Conservation (phyloP, 2,888 invertebrate species). For the Diaphora mendica region DNA sequence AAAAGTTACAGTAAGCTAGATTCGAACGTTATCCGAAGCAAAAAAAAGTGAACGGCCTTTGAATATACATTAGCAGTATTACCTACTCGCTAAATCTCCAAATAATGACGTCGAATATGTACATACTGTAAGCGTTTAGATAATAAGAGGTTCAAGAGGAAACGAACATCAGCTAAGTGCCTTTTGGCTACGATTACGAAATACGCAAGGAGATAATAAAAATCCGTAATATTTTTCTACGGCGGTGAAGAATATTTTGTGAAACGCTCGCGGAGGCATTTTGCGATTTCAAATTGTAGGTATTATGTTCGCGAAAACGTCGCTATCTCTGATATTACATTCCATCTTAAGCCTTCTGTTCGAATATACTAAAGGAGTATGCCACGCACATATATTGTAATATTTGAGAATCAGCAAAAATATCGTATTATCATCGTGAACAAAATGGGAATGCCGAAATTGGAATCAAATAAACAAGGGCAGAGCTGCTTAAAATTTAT, state of each 20-base stretch:
- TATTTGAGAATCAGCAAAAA: conserved; percentile 64
- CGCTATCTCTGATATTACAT: conserved; percentile 76
- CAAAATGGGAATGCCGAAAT: conserved; percentile 51
- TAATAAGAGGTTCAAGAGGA: conserved; percentile 42
- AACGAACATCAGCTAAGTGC: conserved; percentile 49
- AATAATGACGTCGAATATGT: conserved; percentile 41
- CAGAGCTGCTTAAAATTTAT: conserved; percentile 41
- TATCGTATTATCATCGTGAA: conserved; percentile 55
- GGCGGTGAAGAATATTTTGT: conserved; percentile 64
- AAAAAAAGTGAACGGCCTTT: conserved; percentile 9
- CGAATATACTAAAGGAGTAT: conserved; percentile 59
- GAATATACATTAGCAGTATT: conserved; percentile 14
- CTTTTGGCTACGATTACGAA: conserved; percentile 48
- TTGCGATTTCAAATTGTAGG: conserved; percentile 76
- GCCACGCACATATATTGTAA: conserved; percentile 63
- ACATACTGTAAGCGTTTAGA: conserved; percentile 42
- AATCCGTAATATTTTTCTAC: conserved; percentile 63
- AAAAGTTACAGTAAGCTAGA: conserved; percentile 1
- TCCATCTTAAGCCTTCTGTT: conserved; percentile 59
- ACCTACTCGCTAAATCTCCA: conserved; percentile 23
- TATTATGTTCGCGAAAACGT: conserved; percentile 70
- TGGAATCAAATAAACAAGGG: conserved; percentile 62
- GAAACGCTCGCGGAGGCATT: conserved; percentile 65
- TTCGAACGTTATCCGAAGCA: neutral
- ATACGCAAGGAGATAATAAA: conserved; percentile 56